These are phyloP conservation scores for Nineta flava DNA, from an alignment of 2,888 invertebrate genomes.

Conservation along the genomic window DNA sequence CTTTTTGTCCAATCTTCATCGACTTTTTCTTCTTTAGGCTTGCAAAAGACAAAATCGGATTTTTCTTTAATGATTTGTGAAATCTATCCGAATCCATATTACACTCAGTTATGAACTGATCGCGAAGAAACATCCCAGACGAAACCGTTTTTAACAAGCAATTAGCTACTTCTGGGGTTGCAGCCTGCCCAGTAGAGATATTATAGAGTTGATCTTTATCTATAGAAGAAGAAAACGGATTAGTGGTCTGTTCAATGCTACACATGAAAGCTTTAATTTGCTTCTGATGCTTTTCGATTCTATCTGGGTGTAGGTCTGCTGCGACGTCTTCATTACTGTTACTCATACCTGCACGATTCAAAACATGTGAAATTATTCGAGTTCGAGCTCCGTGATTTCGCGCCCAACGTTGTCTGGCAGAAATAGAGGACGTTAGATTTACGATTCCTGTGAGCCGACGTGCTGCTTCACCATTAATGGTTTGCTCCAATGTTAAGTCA, in stretches of 20 bases:
- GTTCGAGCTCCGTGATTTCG: slow-evolving; percentile 14
- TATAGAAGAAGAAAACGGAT: not conserved
- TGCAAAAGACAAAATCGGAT: too few relatives aligned
- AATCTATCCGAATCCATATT: too few relatives aligned
- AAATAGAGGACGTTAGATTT: slow-evolving; percentile 16
- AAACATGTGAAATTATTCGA: slow-evolving; percentile 14
- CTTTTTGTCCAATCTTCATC: too few relatives aligned
- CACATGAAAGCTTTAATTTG: not conserved
- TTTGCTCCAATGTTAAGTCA: slow-evolving; percentile 21
- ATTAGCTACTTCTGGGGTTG: too few relatives aligned
- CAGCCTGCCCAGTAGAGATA: too few relatives aligned
- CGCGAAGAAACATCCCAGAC: too few relatives aligned
- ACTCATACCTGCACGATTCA: slow-evolving; percentile 13
- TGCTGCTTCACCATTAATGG: slow-evolving; percentile 13
- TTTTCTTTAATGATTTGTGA: too few relatives aligned
- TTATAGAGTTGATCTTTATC: too few relatives aligned
- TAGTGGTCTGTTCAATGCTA: not conserved
- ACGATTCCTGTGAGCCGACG: slow-evolving; percentile 15
- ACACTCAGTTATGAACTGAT: too few relatives aligned
- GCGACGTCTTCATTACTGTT: slow-evolving; percentile 15
- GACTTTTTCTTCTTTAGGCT: too few relatives aligned
- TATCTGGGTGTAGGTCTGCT: slow-evolving; percentile 14
- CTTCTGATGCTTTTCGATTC: not conserved
- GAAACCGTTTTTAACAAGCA: too few relatives aligned
- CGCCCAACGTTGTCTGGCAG: slow-evolving; percentile 8